Evolutionary conservation across 2,888 invertebrate genomes (phyloP), one percentile per base, ranked within the genome.

Genomic region (Lepidochrysops patricia): DNA sequence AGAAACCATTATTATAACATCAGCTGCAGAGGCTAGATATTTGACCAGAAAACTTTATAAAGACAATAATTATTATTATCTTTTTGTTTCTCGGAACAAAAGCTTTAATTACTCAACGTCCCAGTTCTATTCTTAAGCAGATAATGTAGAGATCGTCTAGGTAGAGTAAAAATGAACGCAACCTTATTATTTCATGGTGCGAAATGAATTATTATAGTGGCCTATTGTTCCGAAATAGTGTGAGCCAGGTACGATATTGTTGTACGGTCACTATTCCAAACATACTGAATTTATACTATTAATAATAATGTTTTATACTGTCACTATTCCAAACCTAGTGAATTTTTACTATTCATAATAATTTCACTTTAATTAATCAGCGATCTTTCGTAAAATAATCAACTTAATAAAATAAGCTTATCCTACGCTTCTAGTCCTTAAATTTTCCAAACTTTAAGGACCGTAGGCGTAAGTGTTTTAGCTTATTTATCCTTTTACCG

Each of bases 101-200:
- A 26, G 50, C 13, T 50, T 23, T 50, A 50, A 50, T 50, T 26
- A 50, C 50, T 50, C 50, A 50, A 50, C 50, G 50, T 50, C 50
- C 50, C 50, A 50, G 25, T 50, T 50, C 50, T 50, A 50, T 50
- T 50, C 50, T 50, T 50, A 50, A 50, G 26, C 26, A 26, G 50
- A 50, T 50, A 50, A 50, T 50, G 43, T 43, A 43, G 43, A 43
- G 43, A 43, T 43, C 43, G 43, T 12, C 43, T 43, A 43, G 43
- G 43, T 43, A 37, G 37, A 37, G 37, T 37, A 43, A 43, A 43
- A 43, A 23, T 43, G 9, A 23, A 43, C 50, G 26, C 25, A 26
- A 26, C 50, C 25, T 50, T 26, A 50, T 50, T 50, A 50, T 50
- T 50, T 50, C 50, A 26, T n/a, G 5, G 50, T 50, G 50, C 25